These are phyloP conservation scores for Ephialtes manifestator DNA, from an alignment of 2,888 invertebrate genomes.

Conservation along the genomic window DNA sequence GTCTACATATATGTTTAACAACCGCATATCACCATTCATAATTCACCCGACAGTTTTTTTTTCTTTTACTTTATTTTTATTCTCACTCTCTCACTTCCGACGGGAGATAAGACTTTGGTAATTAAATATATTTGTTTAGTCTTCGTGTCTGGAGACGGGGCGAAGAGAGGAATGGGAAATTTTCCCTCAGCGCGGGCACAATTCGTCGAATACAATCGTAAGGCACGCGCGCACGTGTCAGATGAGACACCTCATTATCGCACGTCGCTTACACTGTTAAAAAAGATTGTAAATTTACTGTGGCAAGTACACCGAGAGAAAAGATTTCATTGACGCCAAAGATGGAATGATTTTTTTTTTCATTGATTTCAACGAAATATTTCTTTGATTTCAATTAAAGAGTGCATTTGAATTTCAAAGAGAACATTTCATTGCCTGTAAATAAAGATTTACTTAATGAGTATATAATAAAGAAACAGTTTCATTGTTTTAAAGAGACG, in stretches of 20 bases:
- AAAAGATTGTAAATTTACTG: no score
- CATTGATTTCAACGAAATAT: no score
- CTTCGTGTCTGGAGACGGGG: constrained; percentile 29
- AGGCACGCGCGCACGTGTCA: constrained; percentile 16
- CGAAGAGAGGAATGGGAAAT: constrained; percentile 24
- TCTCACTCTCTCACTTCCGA: constrained; percentile 30
- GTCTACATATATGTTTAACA: background rate
- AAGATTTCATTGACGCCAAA: no score
- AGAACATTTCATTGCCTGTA: no score
- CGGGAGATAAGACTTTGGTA: constrained; percentile 43
- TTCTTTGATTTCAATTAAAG: no score
- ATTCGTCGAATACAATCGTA: constrained; percentile 37
- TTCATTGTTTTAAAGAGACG: no score
- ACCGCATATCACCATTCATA: constrained; percentile 17
- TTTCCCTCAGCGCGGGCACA: constrained; percentile 34
- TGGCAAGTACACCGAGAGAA: no score
- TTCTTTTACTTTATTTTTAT: constrained; percentile 15
- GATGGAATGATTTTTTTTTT: no score
- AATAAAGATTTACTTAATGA: no score
- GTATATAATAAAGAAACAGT: no score
- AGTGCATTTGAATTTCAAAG: no score
- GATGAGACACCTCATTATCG: constrained; percentile 26
- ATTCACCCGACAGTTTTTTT: background rate
- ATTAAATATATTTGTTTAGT: constrained; percentile 53
- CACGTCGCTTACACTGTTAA: background rate